A percentile compares a stretch with the other conserved stretches of the same genome.
Evolutionary conservation across 1,140 invertebrate genomes (phyloP).

Genomic region (Drosophila baimaii): DNA sequence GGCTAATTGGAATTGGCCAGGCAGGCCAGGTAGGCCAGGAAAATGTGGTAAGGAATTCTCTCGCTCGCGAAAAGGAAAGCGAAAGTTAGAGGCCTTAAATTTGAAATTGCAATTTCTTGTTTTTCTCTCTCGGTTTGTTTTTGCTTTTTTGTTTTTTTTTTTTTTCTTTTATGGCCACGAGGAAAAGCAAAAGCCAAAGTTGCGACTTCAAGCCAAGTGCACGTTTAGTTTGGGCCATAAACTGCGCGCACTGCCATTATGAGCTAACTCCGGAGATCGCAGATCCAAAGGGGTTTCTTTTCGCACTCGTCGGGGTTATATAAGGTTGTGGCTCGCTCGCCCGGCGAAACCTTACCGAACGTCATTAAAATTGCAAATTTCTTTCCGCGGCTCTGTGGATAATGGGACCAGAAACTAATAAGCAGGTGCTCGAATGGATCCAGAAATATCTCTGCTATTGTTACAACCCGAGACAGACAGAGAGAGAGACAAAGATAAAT

Average conservation of each 20-base stretch:
- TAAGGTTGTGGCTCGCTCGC: conserved; percentile 47
- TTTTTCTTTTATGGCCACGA: conserved; percentile 23
- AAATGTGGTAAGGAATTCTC: conserved; percentile 64
- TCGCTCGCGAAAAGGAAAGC: conserved; percentile 54
- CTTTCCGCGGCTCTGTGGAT: conserved; percentile 32
- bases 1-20: conserved; percentile 62
- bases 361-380: conserved; percentile 68
- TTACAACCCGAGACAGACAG: conserved; percentile 1
- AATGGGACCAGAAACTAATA: conserved; percentile 45
- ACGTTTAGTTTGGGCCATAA: conserved; percentile 64
- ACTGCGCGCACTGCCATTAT: conserved; percentile 52
- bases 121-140: conserved; percentile 3
- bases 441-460: conserved; percentile 33
- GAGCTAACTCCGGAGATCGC: conserved; percentile 31
- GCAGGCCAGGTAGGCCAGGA: conserved; percentile 26
- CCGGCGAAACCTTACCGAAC: conserved; percentile 34
- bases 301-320: conserved; percentile 59
- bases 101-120: conserved; percentile 60
- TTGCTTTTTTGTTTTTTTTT: too few species aligned
- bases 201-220: conserved; percentile 47
- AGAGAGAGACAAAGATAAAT: background rate
- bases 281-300: conserved; percentile 47
- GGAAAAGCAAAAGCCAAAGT: conserved; percentile 48
- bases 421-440: conserved; percentile 27
- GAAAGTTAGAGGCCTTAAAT: conserved; percentile 62